Percentiles rank a stretch among this genome's conserved stretches.
phyloP scores from a whole-genome alignment of 2,113 vertebrate species.

The Hemicordylus capensis region DNA sequence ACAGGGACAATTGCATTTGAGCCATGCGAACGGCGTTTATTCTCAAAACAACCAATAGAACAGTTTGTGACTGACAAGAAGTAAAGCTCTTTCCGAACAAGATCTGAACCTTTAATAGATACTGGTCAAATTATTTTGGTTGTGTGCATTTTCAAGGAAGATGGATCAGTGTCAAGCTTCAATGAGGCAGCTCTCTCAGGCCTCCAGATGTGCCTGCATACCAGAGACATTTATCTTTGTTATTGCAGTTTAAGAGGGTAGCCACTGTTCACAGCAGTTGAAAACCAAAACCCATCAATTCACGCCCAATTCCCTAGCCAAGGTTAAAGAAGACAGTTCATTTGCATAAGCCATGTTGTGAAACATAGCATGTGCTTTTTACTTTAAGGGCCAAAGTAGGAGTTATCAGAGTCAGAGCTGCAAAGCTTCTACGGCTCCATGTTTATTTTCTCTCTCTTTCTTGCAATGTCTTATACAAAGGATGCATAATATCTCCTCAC shows the following conservation, averaged over 20 bases:
- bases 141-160: slow-evolving; percentile 8
- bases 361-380: background rate
- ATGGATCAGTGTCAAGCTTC: background rate
- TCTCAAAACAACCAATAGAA: background rate
- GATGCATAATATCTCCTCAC: no score
- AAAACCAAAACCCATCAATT: background rate
- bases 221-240: background rate
- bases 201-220: slow-evolving; percentile 17
- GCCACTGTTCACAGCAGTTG: slow-evolving; percentile 1
- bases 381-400: background rate
- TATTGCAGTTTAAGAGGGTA: background rate
- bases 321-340: slow-evolving; percentile 19
- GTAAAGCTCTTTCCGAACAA: background rate
- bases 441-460: background rate
- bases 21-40: background rate
- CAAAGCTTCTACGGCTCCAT: background rate
- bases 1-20: no score
- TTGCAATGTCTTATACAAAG: background rate
- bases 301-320: background rate
- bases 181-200: background rate
- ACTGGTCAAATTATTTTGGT: background rate
- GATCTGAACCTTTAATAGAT: background rate
- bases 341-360: background rate
- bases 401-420: background rate
- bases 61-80: background rate